phyloP scores from a whole-genome alignment of 2,888 invertebrate genomes.

The Mythimna lalbum region DNA sequence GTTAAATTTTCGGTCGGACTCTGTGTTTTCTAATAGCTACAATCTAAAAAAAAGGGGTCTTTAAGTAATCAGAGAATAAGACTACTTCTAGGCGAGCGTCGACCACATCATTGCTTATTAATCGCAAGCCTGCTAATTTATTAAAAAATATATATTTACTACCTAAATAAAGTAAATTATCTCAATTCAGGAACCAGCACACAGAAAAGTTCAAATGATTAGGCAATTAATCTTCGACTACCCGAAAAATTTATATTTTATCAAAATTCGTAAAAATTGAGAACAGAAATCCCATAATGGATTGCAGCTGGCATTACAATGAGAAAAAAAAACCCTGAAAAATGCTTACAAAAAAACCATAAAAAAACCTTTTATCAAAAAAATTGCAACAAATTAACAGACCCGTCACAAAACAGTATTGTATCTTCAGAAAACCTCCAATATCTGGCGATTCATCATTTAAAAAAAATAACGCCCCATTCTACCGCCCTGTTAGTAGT shows the following conservation, averaged over 20 bases:
- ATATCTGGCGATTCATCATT: constrained; percentile 65
- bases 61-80: no score
- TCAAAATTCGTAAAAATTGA: no score
- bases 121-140: no score
- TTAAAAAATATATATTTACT: no score
- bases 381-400: constrained; percentile 43
- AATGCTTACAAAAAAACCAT: not conserved
- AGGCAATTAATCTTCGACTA: no score
- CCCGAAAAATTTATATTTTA: no score
- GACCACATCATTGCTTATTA: no score
- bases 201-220: no score
- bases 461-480: constrained; percentile 60
- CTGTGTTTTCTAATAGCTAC: no score
- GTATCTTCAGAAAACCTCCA: constrained; percentile 43
- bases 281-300: not conserved
- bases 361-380: not conserved
- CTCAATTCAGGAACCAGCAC: not conserved
- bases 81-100: no score
- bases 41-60: no score
- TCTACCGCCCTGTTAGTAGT: constrained; percentile 73
- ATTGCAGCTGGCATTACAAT: not conserved
- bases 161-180: not conserved
- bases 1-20: no score
- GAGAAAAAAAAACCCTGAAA: not conserved
- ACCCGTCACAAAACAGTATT: constrained; percentile 37